Evolutionary conservation across 2,113 vertebrate genomes (phyloP).

Genomic region (Synchiropus splendidus): DNA sequence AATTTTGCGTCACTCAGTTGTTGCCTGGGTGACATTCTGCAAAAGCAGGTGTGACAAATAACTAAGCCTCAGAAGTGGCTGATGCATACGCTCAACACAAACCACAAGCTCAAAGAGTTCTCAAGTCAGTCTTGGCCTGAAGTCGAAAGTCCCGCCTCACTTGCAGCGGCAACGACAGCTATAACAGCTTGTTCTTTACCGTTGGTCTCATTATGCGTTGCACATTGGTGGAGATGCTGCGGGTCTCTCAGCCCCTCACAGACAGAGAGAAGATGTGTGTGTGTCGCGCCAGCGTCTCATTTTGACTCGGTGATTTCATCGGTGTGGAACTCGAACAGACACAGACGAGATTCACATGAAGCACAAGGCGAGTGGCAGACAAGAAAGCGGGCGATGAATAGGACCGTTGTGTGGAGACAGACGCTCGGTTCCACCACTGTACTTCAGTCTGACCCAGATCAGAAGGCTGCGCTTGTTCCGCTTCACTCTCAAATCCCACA

Average conservation of each 20-base stretch:
- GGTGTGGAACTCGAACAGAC: constrained; percentile 49
- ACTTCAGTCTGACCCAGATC: constrained; percentile 42
- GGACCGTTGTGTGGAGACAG: constrained; percentile 37
- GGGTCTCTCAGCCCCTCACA: too few species aligned
- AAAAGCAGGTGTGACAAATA: constrained; percentile 57
- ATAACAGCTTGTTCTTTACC: constrained; percentile 6
- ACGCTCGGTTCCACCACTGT: constrained; percentile 40
- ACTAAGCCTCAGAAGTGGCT: constrained; percentile 39
- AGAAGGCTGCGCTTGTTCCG: constrained; percentile 36
- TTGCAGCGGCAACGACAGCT: too few species aligned
- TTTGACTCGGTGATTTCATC: constrained; percentile 60
- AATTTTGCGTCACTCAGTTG: constrained; percentile 1
- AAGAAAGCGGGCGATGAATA: constrained; percentile 46
- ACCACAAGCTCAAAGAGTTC: constrained; percentile 56
- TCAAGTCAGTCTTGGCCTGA: constrained; percentile 24
- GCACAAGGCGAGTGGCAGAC: constrained; percentile 37
- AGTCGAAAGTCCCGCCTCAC: too few species aligned
- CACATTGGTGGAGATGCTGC: too few species aligned
- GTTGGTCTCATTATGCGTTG: too few species aligned
- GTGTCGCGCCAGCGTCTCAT: constrained; percentile 2
- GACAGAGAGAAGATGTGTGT: constrained; percentile 3
- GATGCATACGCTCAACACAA: constrained; percentile 32
- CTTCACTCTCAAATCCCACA: constrained; percentile 10
- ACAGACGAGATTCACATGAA: constrained; percentile 32
- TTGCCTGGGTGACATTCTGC: constrained; percentile 40